These are phyloP conservation scores for Huso huso DNA, from an alignment of 2,797 vertebrate species.

Conservation along the genomic window DNA sequence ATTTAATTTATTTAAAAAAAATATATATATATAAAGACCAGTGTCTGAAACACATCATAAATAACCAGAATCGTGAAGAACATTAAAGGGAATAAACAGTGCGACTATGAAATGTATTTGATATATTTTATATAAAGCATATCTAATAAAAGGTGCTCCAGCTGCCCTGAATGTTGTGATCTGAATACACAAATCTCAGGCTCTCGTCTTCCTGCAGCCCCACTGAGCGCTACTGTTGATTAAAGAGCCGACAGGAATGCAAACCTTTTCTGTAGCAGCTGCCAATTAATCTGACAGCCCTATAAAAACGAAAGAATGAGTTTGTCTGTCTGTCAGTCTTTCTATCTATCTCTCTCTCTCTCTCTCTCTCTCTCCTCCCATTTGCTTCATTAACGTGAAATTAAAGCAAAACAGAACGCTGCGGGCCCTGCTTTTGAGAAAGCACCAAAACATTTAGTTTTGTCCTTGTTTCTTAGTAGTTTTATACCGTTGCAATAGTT, in stretches of 20 bases:
- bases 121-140: background rate
- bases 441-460: background rate
- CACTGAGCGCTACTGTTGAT: conserved; percentile 17
- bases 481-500: too few relatives aligned
- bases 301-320: conserved; percentile 4
- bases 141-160: conserved; percentile 37
- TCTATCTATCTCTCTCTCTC: conserved; percentile 46
- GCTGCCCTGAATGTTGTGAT: conserved; percentile 21
- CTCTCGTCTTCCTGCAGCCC: conserved; percentile 29
- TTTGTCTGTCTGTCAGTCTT: conserved; percentile 53
- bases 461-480: too few relatives aligned
- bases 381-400: background rate
- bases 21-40: conserved; percentile 30
- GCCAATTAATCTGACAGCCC: conserved; percentile 37
- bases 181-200: conserved; percentile 15
- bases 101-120: conserved; percentile 39
- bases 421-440: background rate
- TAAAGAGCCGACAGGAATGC: too few relatives aligned
- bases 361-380: conserved; percentile 29
- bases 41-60: conserved; percentile 37
- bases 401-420: too few relatives aligned
- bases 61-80: conserved; percentile 42
- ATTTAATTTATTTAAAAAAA: conserved; percentile 55
- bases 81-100: conserved; percentile 35
- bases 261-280: background rate